phyloP scores from a whole-genome alignment of 2,888 invertebrate genomes.

The Drosophila bunnanda region DNA sequence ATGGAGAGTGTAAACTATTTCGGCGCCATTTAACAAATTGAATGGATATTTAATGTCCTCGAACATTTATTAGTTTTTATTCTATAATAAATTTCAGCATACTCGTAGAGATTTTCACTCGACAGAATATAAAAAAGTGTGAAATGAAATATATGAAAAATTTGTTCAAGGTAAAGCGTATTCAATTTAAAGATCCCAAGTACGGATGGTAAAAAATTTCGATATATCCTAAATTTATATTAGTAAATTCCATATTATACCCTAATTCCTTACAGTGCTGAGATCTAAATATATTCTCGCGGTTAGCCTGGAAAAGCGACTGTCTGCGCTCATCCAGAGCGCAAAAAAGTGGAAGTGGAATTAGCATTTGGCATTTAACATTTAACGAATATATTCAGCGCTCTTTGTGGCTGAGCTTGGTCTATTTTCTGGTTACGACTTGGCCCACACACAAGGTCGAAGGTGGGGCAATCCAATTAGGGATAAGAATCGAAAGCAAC shows the following conservation, averaged over 20 bases:
- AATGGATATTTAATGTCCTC: neutral
- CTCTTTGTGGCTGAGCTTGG: conserved; percentile 23
- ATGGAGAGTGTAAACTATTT: neutral
- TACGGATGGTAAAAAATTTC: no score
- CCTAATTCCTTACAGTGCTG: neutral
- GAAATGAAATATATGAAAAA: neutral
- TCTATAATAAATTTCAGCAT: neutral
- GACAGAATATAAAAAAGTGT: neutral
- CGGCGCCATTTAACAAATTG: neutral
- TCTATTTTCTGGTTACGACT: conserved; percentile 17
- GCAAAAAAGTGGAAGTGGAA: conserved; percentile 60
- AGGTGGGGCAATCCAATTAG: conserved; percentile 74
- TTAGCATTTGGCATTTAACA: conserved; percentile 73
- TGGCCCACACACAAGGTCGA: conserved; percentile 59
- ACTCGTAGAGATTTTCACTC: no score
- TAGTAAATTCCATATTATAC: no score
- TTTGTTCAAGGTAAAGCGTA: neutral
- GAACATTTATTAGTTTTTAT: neutral
- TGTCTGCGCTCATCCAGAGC: conserved; percentile 50
- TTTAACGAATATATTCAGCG: conserved; percentile 40
- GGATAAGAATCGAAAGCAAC: conserved; percentile 58
- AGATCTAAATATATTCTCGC: conserved; percentile 28
- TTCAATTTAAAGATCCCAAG: neutral
- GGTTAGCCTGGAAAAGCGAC: conserved; percentile 47
- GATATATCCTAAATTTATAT: no score